Evolutionary conservation across 1,140 invertebrate genomes (phyloP).

Genomic region (Drosophila littoralis): DNA sequence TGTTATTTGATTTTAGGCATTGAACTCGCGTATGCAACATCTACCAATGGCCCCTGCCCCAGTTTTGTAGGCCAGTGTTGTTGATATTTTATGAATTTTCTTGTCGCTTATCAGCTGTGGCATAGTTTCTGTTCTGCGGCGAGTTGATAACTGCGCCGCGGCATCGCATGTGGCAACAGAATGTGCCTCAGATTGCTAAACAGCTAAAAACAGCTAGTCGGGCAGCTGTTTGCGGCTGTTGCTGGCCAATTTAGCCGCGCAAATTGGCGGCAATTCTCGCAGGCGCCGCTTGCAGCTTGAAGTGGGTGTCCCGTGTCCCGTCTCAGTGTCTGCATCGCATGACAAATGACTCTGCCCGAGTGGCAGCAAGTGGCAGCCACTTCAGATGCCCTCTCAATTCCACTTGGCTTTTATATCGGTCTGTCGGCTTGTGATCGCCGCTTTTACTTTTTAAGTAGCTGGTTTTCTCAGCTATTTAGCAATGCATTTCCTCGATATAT

Average conservation of each 20-base stretch:
- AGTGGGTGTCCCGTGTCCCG: constrained; percentile 28
- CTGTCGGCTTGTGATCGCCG: background rate
- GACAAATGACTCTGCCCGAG: constrained; percentile 62
- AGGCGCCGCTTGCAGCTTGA: constrained; percentile 57
- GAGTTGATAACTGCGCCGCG: constrained; percentile 21
- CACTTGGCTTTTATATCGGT: background rate
- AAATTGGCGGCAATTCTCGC: constrained; percentile 75
- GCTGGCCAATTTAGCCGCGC: constrained; percentile 54
- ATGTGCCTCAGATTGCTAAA: constrained; percentile 64
- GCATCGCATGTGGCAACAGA: constrained; percentile 54
- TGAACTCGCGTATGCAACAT: too few species aligned
- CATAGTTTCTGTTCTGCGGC: constrained; percentile 45
- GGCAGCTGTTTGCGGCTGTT: constrained; percentile 50
- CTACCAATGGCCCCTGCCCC: constrained; percentile 23
- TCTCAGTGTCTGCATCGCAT: constrained; percentile 51
- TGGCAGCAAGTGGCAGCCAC: constrained; percentile 63
- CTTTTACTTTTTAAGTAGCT: constrained; percentile 45
- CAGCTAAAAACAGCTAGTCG: constrained; percentile 28
- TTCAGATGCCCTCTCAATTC: constrained; percentile 26
- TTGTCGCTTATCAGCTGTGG: constrained; percentile 58
- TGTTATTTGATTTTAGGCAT: constrained; percentile 25
- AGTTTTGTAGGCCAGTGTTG: constrained; percentile 8
- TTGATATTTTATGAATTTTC: constrained; percentile 22
- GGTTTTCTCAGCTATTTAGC: constrained; percentile 41
- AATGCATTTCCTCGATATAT: constrained; percentile 40